Base-by-base conservation (phyloP, 2,113 vertebrate species). In the Urocolius indicus region DNA sequence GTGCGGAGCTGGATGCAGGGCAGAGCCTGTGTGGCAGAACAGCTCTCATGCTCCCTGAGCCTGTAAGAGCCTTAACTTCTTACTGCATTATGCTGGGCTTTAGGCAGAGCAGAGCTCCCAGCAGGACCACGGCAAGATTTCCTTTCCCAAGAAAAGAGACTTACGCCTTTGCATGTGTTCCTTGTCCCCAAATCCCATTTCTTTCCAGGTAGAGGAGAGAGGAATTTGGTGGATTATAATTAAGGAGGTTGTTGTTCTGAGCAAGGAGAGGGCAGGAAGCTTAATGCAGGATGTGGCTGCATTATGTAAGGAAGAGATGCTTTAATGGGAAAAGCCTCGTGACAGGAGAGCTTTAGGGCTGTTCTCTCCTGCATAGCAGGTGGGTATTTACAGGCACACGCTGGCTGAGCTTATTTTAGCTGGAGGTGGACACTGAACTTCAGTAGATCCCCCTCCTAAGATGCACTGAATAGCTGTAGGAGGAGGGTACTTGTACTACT, bases 11-110 rank as follows among this genome's bases (percentile, higher is more conserved):
- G 45, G 54, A 78, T 29, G 76, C 76, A 55, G 26, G 0, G 0
- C 18, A 5, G 61, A 87, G 17, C 38, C 38, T 12, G 38, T 10
- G 38, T 41, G 38, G 38, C 38, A 41, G 38, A 41, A 41, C 38
- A 41, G 38, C 38, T 12, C 12, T 41, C 38, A 41, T 41, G 38
- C 38, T 41, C 38, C 38, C 38, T 41, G 38, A 41, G 38, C 38
- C 38, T 41, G 38, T 96, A 97, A 97, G 94, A 97, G 93, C 80
- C 88, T 97, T 96, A 97, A 90, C 88, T 92, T 94, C 95, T 96
- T 93, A 96, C 48, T 78, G 92, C 88, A 90, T 96, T 94, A 86
- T 88, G 85, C 83, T 3, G 13, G 82, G 94, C 46, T 93, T 97
- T 96, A 97, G 75, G 82, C 82, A 94, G 95, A 96, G 90, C 88